These are phyloP conservation scores for Ambastaia sidthimunki DNA, from an alignment of 2,797 vertebrate species.

Conservation along the genomic window DNA sequence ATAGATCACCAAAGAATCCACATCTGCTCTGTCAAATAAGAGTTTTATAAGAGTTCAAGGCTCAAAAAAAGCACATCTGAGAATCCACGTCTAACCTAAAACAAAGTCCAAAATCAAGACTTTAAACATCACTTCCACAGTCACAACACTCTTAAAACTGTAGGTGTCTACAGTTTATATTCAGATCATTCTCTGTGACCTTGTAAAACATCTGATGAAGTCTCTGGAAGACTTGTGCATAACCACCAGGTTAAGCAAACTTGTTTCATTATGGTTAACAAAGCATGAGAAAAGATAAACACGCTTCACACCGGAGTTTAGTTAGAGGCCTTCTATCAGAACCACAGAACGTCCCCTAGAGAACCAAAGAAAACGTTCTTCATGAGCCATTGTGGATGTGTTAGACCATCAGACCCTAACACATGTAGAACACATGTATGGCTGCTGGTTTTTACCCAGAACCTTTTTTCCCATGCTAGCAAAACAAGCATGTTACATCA, in stretches of 20 bases:
- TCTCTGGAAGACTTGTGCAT: conserved; percentile 50
- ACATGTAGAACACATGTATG: conserved; percentile 58
- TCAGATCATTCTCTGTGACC: conserved; percentile 46
- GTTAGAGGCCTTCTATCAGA: background rate
- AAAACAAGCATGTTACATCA: conserved; percentile 35
- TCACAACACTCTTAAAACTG: background rate
- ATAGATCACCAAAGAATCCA: conserved; percentile 56
- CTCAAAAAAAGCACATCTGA: too few relatives aligned
- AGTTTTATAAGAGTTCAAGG: background rate
- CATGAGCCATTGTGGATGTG: conserved; percentile 53
- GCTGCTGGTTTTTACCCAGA: conserved; percentile 58
- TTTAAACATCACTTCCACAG: background rate
- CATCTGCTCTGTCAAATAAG: conserved; percentile 57
- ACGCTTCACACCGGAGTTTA: conserved; percentile 1
- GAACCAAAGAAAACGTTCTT: conserved; percentile 15
- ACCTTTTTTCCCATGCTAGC: conserved; percentile 29
- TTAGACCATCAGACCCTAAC: conserved; percentile 55
- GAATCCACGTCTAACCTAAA: too few relatives aligned
- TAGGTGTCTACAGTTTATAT: too few relatives aligned
- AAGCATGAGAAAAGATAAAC: conserved; percentile 41
- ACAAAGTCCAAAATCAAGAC: background rate
- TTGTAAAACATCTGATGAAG: conserved; percentile 28
- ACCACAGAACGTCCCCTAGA: conserved; percentile 4
- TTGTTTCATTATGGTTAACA: background rate
- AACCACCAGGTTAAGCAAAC: conserved; percentile 47